Evolutionary conservation across 64 coral and sea anemone genomes (phyloP).

Genomic region (Anthopleura sola): DNA sequence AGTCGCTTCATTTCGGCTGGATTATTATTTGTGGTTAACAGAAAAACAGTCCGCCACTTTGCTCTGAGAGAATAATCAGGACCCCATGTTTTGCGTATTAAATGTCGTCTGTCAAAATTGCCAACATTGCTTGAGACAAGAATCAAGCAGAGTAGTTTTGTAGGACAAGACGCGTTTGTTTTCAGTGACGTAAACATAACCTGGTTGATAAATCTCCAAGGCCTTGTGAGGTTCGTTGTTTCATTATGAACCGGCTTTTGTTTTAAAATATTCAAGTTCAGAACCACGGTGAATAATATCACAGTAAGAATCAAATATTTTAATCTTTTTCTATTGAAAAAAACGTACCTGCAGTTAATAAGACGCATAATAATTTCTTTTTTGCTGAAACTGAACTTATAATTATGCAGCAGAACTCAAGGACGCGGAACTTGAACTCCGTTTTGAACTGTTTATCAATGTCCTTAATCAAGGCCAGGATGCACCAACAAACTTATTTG

Average conservation of each 20-base stretch:
- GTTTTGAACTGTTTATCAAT: too few species aligned
- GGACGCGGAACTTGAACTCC: too few species aligned
- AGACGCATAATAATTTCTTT: background rate
- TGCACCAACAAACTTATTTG: too few species aligned
- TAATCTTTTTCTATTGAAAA: background rate
- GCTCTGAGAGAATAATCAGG: slow-evolving; percentile 28
- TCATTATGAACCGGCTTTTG: background rate
- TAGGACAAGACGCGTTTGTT: slow-evolving; percentile 26
- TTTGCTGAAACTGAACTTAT: too few species aligned
- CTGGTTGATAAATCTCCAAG: background rate
- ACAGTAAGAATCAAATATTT: background rate
- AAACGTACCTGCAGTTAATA: background rate
- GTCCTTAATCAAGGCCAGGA: too few species aligned
- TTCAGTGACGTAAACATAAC: background rate
- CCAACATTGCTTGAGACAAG: slow-evolving; percentile 63
- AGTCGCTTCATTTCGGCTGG: slow-evolving; percentile 36
- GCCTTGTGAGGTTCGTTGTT: background rate
- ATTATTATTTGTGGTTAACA: slow-evolving; percentile 45
- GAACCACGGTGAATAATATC: background rate
- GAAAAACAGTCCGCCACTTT: slow-evolving; percentile 64
- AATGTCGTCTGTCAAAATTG: slow-evolving; percentile 45
- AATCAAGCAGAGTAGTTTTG: slow-evolving; percentile 38
- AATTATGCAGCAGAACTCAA: too few species aligned
- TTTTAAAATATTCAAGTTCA: background rate
- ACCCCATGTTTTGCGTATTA: slow-evolving; percentile 76